Base-by-base conservation (phyloP, 2,113 vertebrate genomes). In the Corapipo altera region DNA sequence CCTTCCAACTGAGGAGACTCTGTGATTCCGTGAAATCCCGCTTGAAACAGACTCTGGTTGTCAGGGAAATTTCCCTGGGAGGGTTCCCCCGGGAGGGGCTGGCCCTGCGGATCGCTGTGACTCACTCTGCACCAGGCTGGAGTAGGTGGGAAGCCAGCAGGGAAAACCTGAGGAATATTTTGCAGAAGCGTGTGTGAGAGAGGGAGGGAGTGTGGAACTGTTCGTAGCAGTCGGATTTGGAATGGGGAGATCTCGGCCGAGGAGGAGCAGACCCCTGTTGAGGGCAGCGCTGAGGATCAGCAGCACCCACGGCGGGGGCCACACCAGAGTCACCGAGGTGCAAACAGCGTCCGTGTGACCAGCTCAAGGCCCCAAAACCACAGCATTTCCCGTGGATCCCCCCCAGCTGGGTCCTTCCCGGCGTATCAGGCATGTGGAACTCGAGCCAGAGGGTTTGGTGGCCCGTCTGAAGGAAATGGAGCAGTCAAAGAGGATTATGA, bases 161-260 rank as follows among this genome's bases (percentile, higher is more conserved):
- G 94, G 87, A 88, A 54, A 89, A 64, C 74, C 80, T 51, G 80
- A 90, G 35, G 83, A 26, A 11, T 85, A 7, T 39, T 54, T 70
- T 49, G 48, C 48, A 35, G 1, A 16, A 61, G 59, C 3, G 46
- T 72, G 74, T 44, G 15, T 19, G 84, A 30, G 55, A 59, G 55
- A 69, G 54, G 39, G n/a, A 52, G n/a, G 24, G 70, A n/a, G 48
- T 0, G 6, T 35, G 54, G 51, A 54, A 10, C 72, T 71, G 1
- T 67, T 88, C 17, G 51, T 44, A 30, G 32, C n/a, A 18, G 59
- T n/a, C 0, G 0, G 35, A 21, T 93, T 64, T 44, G 81, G 46
- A 61, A 9, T 0, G 1, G 17, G 27, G 33, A 49, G 15, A 3
- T 37, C 1, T 0, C 26, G 19, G 33, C 15, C 8, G 6, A 37